Evolutionary conservation across 2,113 vertebrate genomes (phyloP), one percentile per base, ranked within the genome.

Genomic region (Otus sunia): DNA sequence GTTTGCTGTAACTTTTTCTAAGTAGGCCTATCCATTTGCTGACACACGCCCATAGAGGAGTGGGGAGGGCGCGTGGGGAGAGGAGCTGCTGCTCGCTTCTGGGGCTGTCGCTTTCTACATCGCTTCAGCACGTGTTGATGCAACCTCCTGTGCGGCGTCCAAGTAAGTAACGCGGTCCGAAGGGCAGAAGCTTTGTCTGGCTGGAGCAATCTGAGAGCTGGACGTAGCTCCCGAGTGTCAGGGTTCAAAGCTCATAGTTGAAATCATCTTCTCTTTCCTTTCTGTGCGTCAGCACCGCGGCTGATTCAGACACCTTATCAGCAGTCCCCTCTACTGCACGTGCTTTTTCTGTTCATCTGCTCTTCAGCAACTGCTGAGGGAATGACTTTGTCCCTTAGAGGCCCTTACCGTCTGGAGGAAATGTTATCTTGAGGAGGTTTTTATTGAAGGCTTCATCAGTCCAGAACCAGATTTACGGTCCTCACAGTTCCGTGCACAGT

Each of bases 51-150:
- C 67, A 59, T 90, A 27, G 39, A n/a, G 88, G 89, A 90, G 94
- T 72, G 82, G 78, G 36, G 92, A 71, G 96, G 93, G 76, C 3
- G 8, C 1, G 52, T 32, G 53, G 93, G 92, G 84, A 90, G 18
- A 81, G 96, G 91, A 97, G 97, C 96, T 94, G 94, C 88, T 77
- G 94, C 97, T 96, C 62, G 95, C 98, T 97, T 78, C 85, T 92
- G 74, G 90, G 74, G 97, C 98, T 97, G 89, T 81, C 94, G 98
- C 98, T 98, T 96, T 60, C 76, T 27, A 87, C 97, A 94, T 98
- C 63, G 97, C 98, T 92, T 96, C 84, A 66, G 96, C 67, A 89
- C 90, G 36, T 94, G 66, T 63, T 6, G 52, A 68, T 82, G 95
- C 96, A 83, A 49, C 66, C 30, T 91, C 50, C 82, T 74, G 77